phyloP scores from a whole-genome alignment of 2,888 invertebrate genomes.

The Lamellibrachia satsuma region DNA sequence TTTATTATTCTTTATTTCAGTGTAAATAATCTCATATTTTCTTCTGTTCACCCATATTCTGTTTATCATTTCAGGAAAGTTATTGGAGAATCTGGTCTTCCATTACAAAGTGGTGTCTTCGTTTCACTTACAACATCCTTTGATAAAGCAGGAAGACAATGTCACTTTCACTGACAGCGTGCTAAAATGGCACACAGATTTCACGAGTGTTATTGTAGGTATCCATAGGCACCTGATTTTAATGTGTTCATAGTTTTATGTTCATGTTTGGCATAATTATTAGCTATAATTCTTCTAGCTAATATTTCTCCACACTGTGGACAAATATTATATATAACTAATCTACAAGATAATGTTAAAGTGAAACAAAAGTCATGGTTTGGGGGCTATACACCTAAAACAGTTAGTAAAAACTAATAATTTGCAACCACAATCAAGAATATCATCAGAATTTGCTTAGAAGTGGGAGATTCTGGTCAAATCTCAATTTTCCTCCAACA shows the following conservation, averaged over 20 bases:
- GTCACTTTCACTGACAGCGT: conserved; percentile 39
- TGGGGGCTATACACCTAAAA: no score
- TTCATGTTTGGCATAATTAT: no score
- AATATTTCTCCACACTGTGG: no score
- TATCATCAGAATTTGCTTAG: no score
- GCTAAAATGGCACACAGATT: conserved; percentile 47
- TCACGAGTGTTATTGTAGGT: conserved; percentile 45
- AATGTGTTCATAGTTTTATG: neutral
- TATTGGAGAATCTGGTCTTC: neutral
- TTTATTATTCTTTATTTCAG: neutral
- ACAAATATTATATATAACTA: no score
- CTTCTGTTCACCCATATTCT: neutral
- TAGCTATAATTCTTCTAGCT: no score
- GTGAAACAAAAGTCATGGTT: no score
- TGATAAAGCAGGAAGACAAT: conserved; percentile 28
- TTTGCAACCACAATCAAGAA: no score
- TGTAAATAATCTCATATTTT: conserved; percentile 7
- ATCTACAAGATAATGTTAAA: no score
- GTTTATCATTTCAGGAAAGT: neutral
- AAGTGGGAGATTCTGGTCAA: no score
- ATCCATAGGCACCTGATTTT: neutral
- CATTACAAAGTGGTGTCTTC: neutral
- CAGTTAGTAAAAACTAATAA: no score
- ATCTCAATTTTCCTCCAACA: no score
- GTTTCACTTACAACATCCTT: conserved; percentile 17